A percentile compares a stretch with the other conserved stretches of the same genome.
Evolutionary conservation across 2,888 invertebrate species (phyloP).

Genomic region (Octonoba sinensis): DNA sequence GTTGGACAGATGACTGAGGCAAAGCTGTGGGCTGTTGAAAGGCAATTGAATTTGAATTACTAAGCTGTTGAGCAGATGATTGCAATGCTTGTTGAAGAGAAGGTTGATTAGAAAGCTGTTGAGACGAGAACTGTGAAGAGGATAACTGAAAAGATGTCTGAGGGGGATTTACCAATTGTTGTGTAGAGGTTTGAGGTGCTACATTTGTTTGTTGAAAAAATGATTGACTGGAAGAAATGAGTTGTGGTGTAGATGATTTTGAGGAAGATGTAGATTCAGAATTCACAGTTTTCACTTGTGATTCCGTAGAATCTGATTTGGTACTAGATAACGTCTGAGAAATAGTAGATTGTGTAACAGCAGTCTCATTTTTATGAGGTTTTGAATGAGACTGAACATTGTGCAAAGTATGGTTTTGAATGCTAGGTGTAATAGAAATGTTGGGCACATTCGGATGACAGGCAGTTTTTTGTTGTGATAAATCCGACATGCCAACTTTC

Average conservation of each 20-base stretch:
- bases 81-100: constrained; percentile 1
- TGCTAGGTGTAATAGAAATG: constrained; percentile 28
- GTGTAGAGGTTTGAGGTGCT: background rate
- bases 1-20: background rate
- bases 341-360: constrained; percentile 26
- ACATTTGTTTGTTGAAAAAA: background rate
- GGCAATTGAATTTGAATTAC: constrained; percentile 19
- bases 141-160: constrained; percentile 14
- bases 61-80: background rate
- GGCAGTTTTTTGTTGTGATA: constrained; percentile 31
- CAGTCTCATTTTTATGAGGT: constrained; percentile 31
- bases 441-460: constrained; percentile 23
- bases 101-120: background rate
- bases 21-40: constrained; percentile 13
- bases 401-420: constrained; percentile 30
- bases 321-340: constrained; percentile 24
- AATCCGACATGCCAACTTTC: constrained; percentile 17
- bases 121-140: background rate
- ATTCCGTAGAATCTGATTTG: constrained; percentile 32
- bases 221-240: background rate
- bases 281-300: constrained; percentile 10
- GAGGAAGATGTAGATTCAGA: background rate
- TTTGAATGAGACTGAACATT: constrained; percentile 30
- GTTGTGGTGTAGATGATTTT: background rate
- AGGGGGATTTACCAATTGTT: background rate